Percentiles rank a stretch among this genome's conserved stretches.
Conservation (phyloP, 2,797 vertebrate genomes). For the Scyliorhinus canicula region DNA sequence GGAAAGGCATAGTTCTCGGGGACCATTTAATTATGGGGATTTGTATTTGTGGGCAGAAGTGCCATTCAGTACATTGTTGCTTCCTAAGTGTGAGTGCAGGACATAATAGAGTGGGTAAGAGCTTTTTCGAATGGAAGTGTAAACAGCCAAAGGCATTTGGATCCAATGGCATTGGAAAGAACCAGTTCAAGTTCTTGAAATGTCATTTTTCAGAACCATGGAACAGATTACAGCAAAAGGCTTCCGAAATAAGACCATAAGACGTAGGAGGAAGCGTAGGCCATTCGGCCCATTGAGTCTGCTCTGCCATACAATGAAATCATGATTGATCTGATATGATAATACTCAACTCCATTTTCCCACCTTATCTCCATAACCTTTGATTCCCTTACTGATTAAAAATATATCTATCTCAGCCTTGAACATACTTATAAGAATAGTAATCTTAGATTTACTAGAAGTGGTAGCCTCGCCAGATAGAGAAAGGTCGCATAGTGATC, state of each 20-base stretch:
- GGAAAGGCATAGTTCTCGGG: background rate
- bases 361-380: too few relatives aligned
- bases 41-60: background rate
- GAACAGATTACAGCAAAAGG: background rate
- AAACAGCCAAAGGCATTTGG: background rate
- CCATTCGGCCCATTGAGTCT: too few relatives aligned
- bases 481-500: background rate
- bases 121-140: background rate
- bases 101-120: background rate
- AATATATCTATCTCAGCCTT: too few relatives aligned
- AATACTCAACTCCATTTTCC: too few relatives aligned
- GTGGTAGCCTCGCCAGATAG: background rate
- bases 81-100: background rate
- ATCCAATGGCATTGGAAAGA: background rate
- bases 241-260: too few relatives aligned
- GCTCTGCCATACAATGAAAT: too few relatives aligned
- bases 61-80: background rate
- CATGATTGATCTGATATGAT: too few relatives aligned
- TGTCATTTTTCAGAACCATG: background rate
- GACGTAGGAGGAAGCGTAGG: too few relatives aligned
- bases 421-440: too few relatives aligned
- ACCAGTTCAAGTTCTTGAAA: background rate
- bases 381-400: too few relatives aligned
- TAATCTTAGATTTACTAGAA: background rate
- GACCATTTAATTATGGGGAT: background rate